These are phyloP conservation scores for Lottia gigantea DNA, from an alignment of 2,888 invertebrate species.

Conservation along the genomic window DNA sequence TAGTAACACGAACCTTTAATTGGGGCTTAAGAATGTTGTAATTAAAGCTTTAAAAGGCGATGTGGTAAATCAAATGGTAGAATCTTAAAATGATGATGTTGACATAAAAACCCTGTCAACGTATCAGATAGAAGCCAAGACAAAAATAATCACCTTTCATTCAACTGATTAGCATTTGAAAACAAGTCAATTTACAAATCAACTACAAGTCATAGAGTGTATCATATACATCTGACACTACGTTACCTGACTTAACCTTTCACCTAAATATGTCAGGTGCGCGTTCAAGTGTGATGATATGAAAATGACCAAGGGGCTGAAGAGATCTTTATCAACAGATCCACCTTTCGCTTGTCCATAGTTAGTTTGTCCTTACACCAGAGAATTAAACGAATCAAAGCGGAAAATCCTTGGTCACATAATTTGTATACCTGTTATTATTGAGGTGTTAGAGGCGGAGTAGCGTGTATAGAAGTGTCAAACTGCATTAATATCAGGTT, in stretches of 20 bases:
- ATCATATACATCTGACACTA: conserved; percentile 7
- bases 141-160: not conserved
- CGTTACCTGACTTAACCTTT: conserved; percentile 10
- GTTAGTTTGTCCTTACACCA: not conserved
- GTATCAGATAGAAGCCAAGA: not conserved
- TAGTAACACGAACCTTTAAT: no score
- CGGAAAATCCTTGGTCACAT: not conserved
- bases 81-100: not conserved
- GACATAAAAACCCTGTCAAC: not conserved
- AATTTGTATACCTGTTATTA: not conserved
- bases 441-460: conserved; percentile 4
- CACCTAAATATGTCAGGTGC: conserved; percentile 1
- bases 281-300: conserved; percentile 8
- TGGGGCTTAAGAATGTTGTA: no score
- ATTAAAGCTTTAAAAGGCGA: no score
- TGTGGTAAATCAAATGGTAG: no score
- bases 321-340: not conserved
- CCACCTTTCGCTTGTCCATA: conserved; percentile 1
- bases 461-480: conserved; percentile 3
- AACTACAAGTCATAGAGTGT: conserved; percentile 7
- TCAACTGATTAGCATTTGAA: conserved; percentile 5
- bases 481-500: not conserved
- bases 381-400: not conserved
- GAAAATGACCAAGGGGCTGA: conserved; percentile 5
- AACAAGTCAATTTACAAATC: conserved; percentile 11